Evolutionary conservation across 2,113 vertebrate species (phyloP).

Genomic region (Hemicordylus capensis): DNA sequence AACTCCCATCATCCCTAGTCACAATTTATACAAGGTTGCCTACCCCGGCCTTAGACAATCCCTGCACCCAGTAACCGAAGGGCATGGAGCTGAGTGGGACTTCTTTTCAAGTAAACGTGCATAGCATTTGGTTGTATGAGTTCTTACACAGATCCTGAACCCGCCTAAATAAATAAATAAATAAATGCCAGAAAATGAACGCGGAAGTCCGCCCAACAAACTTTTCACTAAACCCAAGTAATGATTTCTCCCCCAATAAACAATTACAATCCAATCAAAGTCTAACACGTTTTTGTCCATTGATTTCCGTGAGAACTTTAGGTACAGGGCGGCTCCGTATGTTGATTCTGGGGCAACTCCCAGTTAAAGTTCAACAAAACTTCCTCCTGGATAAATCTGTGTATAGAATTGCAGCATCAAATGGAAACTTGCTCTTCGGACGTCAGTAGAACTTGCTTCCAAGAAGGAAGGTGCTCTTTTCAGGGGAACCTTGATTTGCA

Average conservation of each 20-base stretch:
- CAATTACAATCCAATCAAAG: background rate
- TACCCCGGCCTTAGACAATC: too few relatives aligned
- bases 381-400: background rate
- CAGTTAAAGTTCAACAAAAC: background rate
- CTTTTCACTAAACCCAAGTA: too few relatives aligned
- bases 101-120: background rate
- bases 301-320: background rate
- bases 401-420: background rate
- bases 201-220: background rate
- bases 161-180: too few relatives aligned
- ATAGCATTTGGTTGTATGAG: background rate
- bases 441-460: background rate
- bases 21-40: too few relatives aligned
- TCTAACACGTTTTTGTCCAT: background rate
- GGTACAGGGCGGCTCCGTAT: too few relatives aligned
- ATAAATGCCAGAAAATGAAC: background rate
- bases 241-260: too few relatives aligned
- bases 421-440: too few relatives aligned
- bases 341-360: too few relatives aligned
- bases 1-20: too few relatives aligned
- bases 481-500: too few relatives aligned
- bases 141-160: too few relatives aligned
- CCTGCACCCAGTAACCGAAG: too few relatives aligned
- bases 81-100: background rate
- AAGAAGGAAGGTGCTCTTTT: background rate